Base-by-base conservation (phyloP, 2,888 invertebrate species). In the Cacoxenus indagator region DNA sequence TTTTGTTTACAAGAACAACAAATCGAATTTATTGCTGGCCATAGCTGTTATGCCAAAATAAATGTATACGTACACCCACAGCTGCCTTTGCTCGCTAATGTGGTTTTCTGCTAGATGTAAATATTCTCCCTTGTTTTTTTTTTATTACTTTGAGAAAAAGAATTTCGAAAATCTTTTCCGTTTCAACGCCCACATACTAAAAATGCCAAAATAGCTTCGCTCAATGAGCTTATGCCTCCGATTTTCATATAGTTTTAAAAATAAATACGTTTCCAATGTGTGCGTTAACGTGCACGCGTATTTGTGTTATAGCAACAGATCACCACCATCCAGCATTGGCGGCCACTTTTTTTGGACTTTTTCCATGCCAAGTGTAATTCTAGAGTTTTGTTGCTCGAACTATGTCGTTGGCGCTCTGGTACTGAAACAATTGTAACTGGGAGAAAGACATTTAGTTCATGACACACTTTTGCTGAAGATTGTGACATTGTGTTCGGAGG, bases 361-460 rank as follows among this genome's bases (percentile, higher is more conserved):
- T 54, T 65, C 54, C 43, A 37, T 37, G 61, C 43, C 43, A 61
- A 67, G 54, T 82, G 80, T 83, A 83, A 83, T 80, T 80, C 80
- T 80, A 80, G 80, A 80, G 70, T 80, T 78, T 57, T 29, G 5
- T 43, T n/a, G 19, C 17, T 54, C 22, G 19, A 54, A 54, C 24
- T 19, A 54, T 55, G 55, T n/a, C 8, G 26, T n/a, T 14, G 5
- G n/a, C 5, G 9, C 24, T 55, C 55, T 27, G 55, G 27, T 27
- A 55, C 26, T n/a, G n/a, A 17, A 59, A 59, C 31, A 59, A 59
- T 19, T 31, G 19, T 27, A 8, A 8, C n/a, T n/a, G n/a, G n/a
- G n/a, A n/a, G n/a, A n/a, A n/a, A n/a, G n/a, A 4, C 19, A 54
- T 17, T 4, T 54, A 26, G 31, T 61, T 26, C 43, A 43, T 61